phyloP scores from a whole-genome alignment of 2,113 vertebrate genomes.

The Catharus minimus region DNA sequence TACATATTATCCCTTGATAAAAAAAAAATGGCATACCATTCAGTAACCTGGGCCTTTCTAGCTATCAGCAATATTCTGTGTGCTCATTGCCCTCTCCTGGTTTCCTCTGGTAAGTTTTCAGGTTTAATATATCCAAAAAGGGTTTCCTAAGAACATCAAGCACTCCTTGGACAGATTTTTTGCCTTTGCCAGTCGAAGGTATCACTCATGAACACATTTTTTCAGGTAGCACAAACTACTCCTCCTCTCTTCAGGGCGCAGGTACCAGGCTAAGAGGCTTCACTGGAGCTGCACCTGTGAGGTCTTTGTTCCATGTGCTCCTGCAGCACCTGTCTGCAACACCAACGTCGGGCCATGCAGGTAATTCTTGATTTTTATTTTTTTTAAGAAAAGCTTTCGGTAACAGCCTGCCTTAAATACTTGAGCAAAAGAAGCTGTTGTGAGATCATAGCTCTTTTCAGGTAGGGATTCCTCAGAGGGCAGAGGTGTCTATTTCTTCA shows the following conservation, averaged over 20 bases:
- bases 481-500: not conserved
- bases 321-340: not conserved
- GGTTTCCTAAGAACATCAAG: not conserved
- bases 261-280: not conserved
- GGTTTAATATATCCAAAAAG: not conserved
- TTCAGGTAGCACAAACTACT: not conserved
- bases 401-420: not conserved
- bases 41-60: not conserved
- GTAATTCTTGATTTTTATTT: not conserved
- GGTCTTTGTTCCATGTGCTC: not conserved
- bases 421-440: not conserved
- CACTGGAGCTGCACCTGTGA: not conserved
- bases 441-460: not conserved
- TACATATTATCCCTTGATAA: not conserved
- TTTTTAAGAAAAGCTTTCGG: not conserved
- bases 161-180: not conserved
- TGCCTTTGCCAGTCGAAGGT: not conserved
- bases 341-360: accelerated
- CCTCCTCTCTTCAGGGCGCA: not conserved
- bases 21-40: not conserved
- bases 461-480: not conserved
- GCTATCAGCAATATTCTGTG: slow-evolving; percentile 39
- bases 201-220: accelerated
- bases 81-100: slow-evolving; percentile 78
- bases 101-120: slow-evolving; percentile 40